Evolutionary conservation across 2,113 vertebrate genomes (phyloP), one percentile per base, ranked within the genome.

Genomic region (Ptilorrhoa leucosticta): DNA sequence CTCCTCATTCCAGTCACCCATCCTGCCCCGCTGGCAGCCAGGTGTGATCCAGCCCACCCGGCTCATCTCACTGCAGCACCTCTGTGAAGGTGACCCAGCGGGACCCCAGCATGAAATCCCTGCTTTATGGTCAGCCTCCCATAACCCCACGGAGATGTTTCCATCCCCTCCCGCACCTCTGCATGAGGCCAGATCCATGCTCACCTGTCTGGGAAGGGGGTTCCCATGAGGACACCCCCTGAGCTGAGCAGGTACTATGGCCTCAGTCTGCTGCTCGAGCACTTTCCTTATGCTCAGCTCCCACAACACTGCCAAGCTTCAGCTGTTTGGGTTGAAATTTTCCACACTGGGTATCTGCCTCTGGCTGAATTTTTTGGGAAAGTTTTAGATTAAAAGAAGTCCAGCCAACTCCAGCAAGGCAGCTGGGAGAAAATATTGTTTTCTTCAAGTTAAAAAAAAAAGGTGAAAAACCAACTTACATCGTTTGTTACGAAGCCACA

Each of bases 241-340:
- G 20, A 54, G 50, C 23, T n/a, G 54, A 53, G 42, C 60, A 89
- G 82, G 88, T 71, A 57, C 40, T 3, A 14, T 0, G 1, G 37
- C 33, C 50, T 53, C 68, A 56, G 42, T 17, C 30, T 5, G 1
- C 50, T 77, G 79, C 53, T 45, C 61, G 12, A 33, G 54, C 28
- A 58, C 31, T n/a, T 82, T 80, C 57, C 7, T 2, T 51, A 31
- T 3, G 20, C 64, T 95, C 76, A 61, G 57, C 71, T 72, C 40
- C 58, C 48, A n/a, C 50, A 14, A 7, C 19, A 5, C 76, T 87
- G 89, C 76, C 91, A 90, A 72, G 61, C 42, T 77, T 83, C n/a
- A 68, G 72, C 76, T 71, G 80, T 45, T 96, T 96, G 91, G 79
- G 86, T 63, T 88, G 86, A 92, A 96, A 89, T 90, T 95, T 96